A percentile compares a stretch with the other conserved stretches of the same genome.
phyloP scores from a whole-genome alignment of 2,888 invertebrate species.

The Drosophila kokeensis region DNA sequence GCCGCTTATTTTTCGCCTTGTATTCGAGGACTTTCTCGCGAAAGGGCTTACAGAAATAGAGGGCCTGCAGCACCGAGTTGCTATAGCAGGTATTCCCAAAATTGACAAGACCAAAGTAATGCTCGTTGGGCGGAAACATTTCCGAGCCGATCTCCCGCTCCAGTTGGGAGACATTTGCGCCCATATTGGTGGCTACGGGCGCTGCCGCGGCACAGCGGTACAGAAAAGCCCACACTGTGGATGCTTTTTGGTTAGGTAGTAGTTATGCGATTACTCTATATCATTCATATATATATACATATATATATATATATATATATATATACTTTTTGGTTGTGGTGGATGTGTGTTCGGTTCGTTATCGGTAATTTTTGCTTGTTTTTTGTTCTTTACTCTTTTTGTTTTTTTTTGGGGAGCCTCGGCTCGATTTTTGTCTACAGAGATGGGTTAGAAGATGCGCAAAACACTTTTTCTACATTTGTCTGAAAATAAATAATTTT shows the following conservation, averaged over 20 bases:
- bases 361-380: conserved; percentile 20
- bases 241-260: conserved; percentile 37
- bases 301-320: not conserved
- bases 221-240: conserved; percentile 68
- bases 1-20: conserved; percentile 97
- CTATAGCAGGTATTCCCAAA: conserved; percentile 99
- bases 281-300: conserved; percentile 14
- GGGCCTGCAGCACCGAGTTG: conserved; percentile 99
- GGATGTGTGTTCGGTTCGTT: conserved; percentile 13
- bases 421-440: conserved; percentile 41
- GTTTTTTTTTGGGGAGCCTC: not conserved
- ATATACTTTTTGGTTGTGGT: not conserved
- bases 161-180: conserved; percentile 99
- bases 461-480: conserved; percentile 75
- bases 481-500: conserved; percentile 85
- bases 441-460: conserved; percentile 64
- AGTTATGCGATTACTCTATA: conserved; percentile 19
- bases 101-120: conserved; percentile 99
- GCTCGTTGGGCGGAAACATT: conserved; percentile 99
- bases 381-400: not conserved
- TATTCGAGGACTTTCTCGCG: conserved; percentile 99
- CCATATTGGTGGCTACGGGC: conserved; percentile 86
- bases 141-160: conserved; percentile 99
- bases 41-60: conserved; percentile 99
- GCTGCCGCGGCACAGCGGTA: conserved; percentile 71